A percentile compares a stretch with the other conserved stretches of the same genome.
Conservation (phyloP, 2,113 vertebrate genomes). For the Neolamprologus caudopunctatus region DNA sequence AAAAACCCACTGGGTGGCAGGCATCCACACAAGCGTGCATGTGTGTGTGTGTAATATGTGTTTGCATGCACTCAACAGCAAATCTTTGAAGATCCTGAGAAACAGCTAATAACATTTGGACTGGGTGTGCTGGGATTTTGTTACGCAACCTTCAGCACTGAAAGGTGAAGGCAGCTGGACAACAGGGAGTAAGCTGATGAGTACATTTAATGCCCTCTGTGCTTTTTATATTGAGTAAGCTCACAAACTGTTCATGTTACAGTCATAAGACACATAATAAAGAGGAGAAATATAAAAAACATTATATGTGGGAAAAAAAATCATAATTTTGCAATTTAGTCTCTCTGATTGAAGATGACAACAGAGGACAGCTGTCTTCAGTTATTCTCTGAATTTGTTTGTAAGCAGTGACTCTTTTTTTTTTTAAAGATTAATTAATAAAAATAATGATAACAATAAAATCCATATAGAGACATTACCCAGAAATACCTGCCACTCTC, state of each 20-base stretch:
- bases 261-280: neutral
- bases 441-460: neutral
- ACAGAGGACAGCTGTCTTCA: neutral
- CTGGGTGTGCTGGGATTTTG: rapidly evolving
- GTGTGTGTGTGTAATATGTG: neutral
- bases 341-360: neutral
- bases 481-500: neutral
- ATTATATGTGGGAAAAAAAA: neutral
- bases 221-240: neutral
- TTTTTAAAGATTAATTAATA: neutral
- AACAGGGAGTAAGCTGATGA: neutral
- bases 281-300: neutral
- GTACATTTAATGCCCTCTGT: neutral
- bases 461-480: neutral
- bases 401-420: neutral
- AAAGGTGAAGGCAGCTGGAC: neutral
- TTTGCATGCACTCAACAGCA: neutral
- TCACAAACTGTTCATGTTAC: neutral
- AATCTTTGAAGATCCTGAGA: neutral
- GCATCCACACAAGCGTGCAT: neutral
- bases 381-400: neutral
- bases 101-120: neutral
- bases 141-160: neutral
- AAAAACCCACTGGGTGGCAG: neutral
- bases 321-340: neutral